Percentiles rank a stretch among this genome's conserved stretches.
phyloP scores from a whole-genome alignment of 1,140 invertebrate species.

The Cydia strobilella region DNA sequence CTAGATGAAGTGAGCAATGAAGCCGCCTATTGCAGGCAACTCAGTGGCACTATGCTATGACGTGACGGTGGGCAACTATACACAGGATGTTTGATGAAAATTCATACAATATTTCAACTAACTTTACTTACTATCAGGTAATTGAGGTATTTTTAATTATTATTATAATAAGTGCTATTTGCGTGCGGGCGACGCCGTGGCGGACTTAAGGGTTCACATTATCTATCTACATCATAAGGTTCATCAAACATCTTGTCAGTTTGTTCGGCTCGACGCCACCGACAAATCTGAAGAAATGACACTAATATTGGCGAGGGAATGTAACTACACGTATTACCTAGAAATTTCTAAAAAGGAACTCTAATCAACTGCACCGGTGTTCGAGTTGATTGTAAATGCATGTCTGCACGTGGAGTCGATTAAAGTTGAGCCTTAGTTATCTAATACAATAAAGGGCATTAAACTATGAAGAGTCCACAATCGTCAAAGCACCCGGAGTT shows the following conservation, averaged over 20 bases:
- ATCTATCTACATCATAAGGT: slow-evolving; percentile 37
- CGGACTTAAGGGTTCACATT: slow-evolving; percentile 26
- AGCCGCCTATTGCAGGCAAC: slow-evolving; percentile 5
- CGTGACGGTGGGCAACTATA: slow-evolving; percentile 47
- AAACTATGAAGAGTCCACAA: slow-evolving; percentile 78
- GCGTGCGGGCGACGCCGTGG: slow-evolving; percentile 43
- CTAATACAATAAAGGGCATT: slow-evolving; percentile 67
- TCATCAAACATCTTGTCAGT: slow-evolving; percentile 71
- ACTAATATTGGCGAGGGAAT: slow-evolving; percentile 65
- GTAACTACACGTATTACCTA: slow-evolving; percentile 60
- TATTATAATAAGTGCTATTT: slow-evolving; percentile 43
- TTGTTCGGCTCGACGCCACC: slow-evolving; percentile 27
- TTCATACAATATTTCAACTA: slow-evolving; percentile 48
- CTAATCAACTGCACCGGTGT: slow-evolving; percentile 53
- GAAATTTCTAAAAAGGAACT: slow-evolving; percentile 71
- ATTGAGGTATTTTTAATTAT: slow-evolving; percentile 63
- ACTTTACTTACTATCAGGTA: slow-evolving; percentile 48
- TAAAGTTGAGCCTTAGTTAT: slow-evolving; percentile 57
- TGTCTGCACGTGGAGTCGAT: slow-evolving; percentile 52
- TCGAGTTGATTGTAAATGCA: slow-evolving; percentile 21
- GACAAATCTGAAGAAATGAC: slow-evolving; percentile 53
- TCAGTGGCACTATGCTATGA: slow-evolving; percentile 35
- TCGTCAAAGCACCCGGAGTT: slow-evolving; percentile 79
- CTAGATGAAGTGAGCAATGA: background rate
- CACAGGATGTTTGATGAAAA: slow-evolving; percentile 71